phyloP scores from a whole-genome alignment of 2,888 invertebrate genomes.

The Archaeoteleia sp. region DNA sequence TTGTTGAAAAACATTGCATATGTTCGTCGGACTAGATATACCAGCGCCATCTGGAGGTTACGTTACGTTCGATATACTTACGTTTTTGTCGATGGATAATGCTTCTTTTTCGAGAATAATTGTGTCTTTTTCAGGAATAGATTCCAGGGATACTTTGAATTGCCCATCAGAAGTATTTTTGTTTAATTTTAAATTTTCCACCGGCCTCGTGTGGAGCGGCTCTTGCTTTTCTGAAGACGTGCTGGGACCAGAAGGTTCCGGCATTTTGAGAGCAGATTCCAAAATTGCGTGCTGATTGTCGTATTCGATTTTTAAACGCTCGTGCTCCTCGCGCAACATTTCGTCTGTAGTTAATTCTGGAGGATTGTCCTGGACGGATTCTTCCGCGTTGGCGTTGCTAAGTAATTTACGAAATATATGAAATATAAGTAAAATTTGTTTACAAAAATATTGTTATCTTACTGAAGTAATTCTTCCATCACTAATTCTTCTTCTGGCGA shows the following conservation, averaged over 20 bases:
- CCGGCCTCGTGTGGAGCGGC: conserved; percentile 6
- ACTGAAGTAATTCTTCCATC: conserved; percentile 80
- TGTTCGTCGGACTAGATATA: no score
- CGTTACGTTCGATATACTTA: no score
- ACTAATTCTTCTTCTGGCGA: conserved; percentile 77
- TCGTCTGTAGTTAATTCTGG: conserved; percentile 64
- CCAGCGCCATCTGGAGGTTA: no score
- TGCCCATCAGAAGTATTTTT: conserved; percentile 29
- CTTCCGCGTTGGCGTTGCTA: conserved; percentile 4
- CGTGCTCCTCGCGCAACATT: conserved; percentile 64
- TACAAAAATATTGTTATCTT: conserved; percentile 47
- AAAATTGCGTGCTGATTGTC: conserved; percentile 69
- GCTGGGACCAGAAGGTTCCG: conserved; percentile 52
- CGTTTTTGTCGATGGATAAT: no score
- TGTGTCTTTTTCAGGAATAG: conserved; percentile 33
- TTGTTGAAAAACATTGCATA: no score
- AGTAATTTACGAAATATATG: conserved; percentile 1
- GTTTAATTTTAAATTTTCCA: conserved; percentile 36
- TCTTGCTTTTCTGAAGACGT: conserved; percentile 53
- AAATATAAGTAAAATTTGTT: not conserved
- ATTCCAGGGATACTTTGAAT: conserved; percentile 38
- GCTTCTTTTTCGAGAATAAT: conserved; percentile 23
- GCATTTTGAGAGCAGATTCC: conserved; percentile 66
- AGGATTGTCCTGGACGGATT: conserved; percentile 31
- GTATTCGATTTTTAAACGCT: conserved; percentile 70